phyloP scores from a whole-genome alignment of 2,113 vertebrate species.

The Meriones unguiculatus region DNA sequence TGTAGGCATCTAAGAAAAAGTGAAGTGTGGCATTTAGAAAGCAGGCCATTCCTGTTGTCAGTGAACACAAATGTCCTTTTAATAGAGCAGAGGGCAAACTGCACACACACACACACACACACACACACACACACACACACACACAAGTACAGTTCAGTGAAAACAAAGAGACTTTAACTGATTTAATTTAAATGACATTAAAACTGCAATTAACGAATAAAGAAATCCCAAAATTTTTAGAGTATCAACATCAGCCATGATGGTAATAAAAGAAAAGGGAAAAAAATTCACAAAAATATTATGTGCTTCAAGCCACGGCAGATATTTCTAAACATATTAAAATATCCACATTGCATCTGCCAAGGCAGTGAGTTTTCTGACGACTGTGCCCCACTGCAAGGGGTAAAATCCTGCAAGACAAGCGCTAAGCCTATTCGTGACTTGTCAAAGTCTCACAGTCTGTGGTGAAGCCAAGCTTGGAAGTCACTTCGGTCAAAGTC shows the following conservation, averaged over 20 bases:
- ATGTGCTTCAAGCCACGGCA: neutral
- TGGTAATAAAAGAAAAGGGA: neutral
- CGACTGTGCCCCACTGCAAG: neutral
- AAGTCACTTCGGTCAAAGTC: neutral
- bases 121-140: neutral
- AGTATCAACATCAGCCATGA: neutral
- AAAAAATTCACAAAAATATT: conserved; percentile 17
- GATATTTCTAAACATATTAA: neutral
- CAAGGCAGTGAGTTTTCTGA: neutral
- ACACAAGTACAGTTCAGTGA: neutral
- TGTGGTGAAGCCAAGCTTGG: neutral
- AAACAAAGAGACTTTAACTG: conserved; percentile 38
- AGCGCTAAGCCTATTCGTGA: neutral
- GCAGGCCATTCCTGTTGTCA: neutral
- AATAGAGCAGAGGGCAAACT: neutral
- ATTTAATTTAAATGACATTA: conserved; percentile 19
- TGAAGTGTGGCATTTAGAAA: neutral
- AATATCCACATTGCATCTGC: neutral
- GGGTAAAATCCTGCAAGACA: neutral
- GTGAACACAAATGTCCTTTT: neutral
- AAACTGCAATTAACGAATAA: neutral
- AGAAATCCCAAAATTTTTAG: conserved; percentile 7
- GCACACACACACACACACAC: neutral
- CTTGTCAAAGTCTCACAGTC: neutral
- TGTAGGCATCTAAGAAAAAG: neutral